Evolutionary conservation across 1,140 invertebrate genomes (phyloP), one percentile per base, ranked within the genome.

Genomic region (Hypothenemus hampei): DNA sequence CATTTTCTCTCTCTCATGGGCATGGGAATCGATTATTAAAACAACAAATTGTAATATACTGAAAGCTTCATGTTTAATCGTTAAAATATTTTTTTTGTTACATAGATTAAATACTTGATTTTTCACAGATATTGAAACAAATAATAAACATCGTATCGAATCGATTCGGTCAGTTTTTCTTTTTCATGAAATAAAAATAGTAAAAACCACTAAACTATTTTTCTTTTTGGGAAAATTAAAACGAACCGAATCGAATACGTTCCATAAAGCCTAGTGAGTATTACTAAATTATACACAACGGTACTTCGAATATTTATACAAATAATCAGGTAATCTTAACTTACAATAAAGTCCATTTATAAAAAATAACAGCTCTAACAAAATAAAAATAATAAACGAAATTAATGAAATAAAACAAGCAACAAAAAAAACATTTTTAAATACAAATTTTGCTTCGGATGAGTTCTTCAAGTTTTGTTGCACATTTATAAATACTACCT

Each of bases 341-440:
- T 61, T 58, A 65, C 59, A 63, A 66, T 65, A 64, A 63, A 59
- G 56, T 52, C 58, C 60, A 46, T 33, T 65, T 60, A 60, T 60
- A 58, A 64, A 64, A 65, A 66, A 60, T 62, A 65, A 66, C 61
- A 65, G 60, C 63, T 64, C 54, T 64, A 62, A 62, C 61, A 60
- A 54, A 60, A 58, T 53, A 59, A 57, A 61, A 56, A 60, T 51
- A 59, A 37, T 59, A 58, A 65, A 55, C 37, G 48, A 50, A n/a
- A n/a, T n/a, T n/a, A n/a, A n/a, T n/a, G n/a, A n/a, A n/a, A n/a
- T n/a, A n/a, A n/a, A n/a, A n/a, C n/a, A n/a, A n/a, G n/a, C n/a
- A n/a, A n/a, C n/a, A n/a, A n/a, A 52, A 59, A 60, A 57, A 64
- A 55, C 52, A 57, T 50, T n/a, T n/a, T n/a, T 16, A 37, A 8